phyloP scores from a whole-genome alignment of 2,888 invertebrate species.

The Eupithecia subfuscata region DNA sequence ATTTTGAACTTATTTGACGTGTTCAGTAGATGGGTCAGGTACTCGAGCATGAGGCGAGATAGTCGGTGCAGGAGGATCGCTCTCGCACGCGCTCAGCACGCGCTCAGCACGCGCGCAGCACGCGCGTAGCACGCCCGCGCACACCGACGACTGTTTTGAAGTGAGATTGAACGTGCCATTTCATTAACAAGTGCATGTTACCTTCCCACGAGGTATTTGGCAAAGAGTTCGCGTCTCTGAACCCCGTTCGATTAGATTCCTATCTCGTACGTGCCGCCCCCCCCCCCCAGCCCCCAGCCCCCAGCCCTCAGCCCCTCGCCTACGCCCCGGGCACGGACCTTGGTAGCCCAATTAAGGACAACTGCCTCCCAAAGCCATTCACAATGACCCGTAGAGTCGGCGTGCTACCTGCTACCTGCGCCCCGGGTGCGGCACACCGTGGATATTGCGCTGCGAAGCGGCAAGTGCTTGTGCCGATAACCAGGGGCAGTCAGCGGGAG shows the following conservation, averaged over 20 bases:
- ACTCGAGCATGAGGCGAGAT: too few species aligned
- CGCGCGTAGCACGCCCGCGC: not conserved
- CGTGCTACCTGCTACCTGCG: not conserved
- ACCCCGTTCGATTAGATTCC: conserved; percentile 1
- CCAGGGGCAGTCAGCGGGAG: not conserved
- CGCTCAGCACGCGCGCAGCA: not conserved
- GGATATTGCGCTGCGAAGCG: too few species aligned
- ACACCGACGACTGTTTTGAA: not conserved
- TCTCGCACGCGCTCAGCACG: too few species aligned
- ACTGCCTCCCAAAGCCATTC: not conserved
- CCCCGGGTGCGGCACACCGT: not conserved
- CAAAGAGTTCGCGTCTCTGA: not conserved
- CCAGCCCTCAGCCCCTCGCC: not conserved
- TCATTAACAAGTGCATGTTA: not conserved
- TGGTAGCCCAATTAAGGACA: not conserved
- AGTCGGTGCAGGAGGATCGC: too few species aligned
- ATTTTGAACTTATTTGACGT: too few species aligned
- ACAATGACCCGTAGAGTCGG: not conserved
- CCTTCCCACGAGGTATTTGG: not conserved
- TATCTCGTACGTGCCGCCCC: not conserved
- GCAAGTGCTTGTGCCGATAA: not conserved
- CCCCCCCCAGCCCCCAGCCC: not conserved
- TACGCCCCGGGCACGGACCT: not conserved
- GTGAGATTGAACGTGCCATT: not conserved
- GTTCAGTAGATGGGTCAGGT: too few species aligned